Evolutionary conservation across 2,113 vertebrate genomes (phyloP).

Genomic region (Limanda limanda): DNA sequence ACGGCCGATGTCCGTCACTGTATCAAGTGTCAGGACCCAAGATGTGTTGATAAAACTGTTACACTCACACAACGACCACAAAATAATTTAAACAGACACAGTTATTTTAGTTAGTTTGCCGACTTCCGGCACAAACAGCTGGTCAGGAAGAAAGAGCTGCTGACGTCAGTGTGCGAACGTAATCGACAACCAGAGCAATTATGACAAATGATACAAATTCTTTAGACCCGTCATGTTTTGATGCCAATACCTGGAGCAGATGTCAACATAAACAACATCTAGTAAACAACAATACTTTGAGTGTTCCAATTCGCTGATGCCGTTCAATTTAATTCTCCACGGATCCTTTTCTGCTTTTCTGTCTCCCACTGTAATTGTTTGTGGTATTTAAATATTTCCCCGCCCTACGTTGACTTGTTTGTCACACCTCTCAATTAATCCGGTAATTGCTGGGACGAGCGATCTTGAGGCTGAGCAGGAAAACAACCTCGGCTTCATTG

Average conservation of each 20-base stretch:
- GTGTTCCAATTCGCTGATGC: background rate
- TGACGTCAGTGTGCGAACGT: too few relatives aligned
- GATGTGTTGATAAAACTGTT: background rate
- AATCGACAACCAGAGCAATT: too few relatives aligned
- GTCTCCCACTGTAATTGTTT: background rate
- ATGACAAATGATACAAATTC: background rate
- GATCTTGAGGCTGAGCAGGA: conserved; percentile 42
- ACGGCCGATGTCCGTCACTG: background rate
- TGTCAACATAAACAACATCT: background rate
- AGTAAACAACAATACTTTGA: background rate
- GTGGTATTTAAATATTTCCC: background rate
- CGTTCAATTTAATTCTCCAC: background rate
- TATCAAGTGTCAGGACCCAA: background rate
- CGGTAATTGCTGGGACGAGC: conserved; percentile 48
- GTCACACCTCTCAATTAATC: conserved; percentile 22
- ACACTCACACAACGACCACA: background rate
- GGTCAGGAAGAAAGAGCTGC: background rate
- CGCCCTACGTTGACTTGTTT: conserved; percentile 6
- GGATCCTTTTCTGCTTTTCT: background rate
- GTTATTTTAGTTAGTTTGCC: background rate
- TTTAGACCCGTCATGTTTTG: background rate
- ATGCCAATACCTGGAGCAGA: background rate
- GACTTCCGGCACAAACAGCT: background rate
- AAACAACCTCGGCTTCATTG: conserved; percentile 50
- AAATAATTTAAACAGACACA: background rate